Evolutionary conservation across 2,113 vertebrate genomes (phyloP).

Genomic region (Muscicapa adusta): DNA sequence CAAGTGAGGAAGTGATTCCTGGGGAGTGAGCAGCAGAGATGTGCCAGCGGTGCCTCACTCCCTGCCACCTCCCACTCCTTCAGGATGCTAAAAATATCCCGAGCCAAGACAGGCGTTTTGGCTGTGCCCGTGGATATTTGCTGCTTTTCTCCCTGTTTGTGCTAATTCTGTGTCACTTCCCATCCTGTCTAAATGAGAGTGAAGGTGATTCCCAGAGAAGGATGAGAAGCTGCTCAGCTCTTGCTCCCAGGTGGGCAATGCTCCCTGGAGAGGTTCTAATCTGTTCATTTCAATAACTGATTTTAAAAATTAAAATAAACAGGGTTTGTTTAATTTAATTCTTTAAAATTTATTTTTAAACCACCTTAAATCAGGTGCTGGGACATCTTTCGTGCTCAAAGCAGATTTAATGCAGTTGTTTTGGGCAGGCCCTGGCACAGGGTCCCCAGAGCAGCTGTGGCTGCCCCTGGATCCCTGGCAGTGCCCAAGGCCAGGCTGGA

Average conservation of each 20-base stretch:
- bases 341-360: not conserved
- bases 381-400: not conserved
- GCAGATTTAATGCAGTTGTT: not conserved
- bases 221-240: not conserved
- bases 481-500: not conserved
- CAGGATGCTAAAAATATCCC: not conserved
- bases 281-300: not conserved
- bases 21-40: not conserved
- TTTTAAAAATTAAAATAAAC: not conserved
- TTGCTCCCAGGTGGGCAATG: accelerated
- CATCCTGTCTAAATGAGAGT: not conserved
- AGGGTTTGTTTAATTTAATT: not conserved
- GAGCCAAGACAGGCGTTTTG: accelerated
- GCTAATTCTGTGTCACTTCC: not conserved
- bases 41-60: not conserved
- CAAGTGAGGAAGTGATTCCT: not conserved
- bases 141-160: not conserved
- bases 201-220: not conserved
- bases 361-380: not conserved
- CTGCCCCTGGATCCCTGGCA: not conserved
- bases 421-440: not conserved
- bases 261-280: not conserved
- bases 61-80: not conserved
- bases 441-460: not conserved
- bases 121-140: not conserved